Conservation (phyloP, 2,113 vertebrate species). For the Gulo gulo region DNA sequence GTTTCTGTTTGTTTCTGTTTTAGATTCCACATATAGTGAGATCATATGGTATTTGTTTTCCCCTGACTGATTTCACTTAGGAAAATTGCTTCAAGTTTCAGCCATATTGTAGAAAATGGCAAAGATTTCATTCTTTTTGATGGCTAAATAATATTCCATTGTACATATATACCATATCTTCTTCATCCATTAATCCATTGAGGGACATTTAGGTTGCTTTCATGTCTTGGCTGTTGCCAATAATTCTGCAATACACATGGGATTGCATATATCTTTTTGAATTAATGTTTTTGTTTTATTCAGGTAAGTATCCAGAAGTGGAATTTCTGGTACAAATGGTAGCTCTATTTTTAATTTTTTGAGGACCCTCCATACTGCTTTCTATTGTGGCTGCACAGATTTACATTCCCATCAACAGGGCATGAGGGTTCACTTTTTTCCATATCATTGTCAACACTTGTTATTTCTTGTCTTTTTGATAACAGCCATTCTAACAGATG, state of each 20-base stretch:
- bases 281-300: not conserved
- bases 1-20: not conserved
- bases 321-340: not conserved
- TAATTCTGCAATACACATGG: not conserved
- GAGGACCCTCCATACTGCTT: not conserved
- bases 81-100: not conserved
- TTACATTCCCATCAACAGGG: not conserved
- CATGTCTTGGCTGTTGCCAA: not conserved
- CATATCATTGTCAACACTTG: not conserved
- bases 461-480: not conserved
- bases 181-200: not conserved
- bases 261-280: not conserved
- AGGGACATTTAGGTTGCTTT: not conserved
- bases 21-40: not conserved
- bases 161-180: not conserved
- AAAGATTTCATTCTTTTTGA: not conserved
- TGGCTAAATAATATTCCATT: not conserved
- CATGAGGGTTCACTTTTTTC: not conserved
- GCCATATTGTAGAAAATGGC: not conserved
- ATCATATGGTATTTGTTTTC: not conserved
- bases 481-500: not conserved
- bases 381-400: not conserved
- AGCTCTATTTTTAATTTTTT: not conserved
- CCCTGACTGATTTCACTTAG: not conserved
- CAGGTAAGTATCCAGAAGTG: not conserved